phyloP scores from a whole-genome alignment of 2,113 vertebrate species.

The Ctenomys sociabilis region DNA sequence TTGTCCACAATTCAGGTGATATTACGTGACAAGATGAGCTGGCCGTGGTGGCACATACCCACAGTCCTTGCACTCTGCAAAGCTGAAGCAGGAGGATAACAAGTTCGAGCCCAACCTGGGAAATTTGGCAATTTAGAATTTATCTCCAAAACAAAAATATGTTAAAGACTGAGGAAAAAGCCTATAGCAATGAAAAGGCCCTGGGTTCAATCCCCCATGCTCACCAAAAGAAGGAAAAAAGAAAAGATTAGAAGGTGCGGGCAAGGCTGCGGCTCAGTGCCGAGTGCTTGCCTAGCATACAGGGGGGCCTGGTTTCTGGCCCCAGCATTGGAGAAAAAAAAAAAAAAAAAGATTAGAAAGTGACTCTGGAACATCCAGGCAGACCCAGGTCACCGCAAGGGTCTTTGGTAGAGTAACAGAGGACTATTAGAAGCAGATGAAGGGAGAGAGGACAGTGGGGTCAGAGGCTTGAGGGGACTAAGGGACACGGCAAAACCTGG shows the following conservation, averaged over 20 bases:
- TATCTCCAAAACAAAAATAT: neutral
- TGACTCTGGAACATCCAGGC: fast-evolving
- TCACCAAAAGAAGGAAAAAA: neutral
- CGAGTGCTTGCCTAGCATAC: neutral
- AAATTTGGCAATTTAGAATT: neutral
- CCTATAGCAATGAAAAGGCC: neutral
- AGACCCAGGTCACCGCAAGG: fast-evolving
- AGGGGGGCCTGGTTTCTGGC: neutral
- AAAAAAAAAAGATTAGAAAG: too few relatives aligned
- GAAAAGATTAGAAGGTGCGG: neutral
- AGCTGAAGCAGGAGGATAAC: neutral
- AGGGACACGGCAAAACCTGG: neutral
- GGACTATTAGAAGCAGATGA: fast-evolving
- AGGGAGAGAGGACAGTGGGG: fast-evolving
- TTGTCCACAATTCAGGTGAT: neutral
- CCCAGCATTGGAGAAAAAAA: neutral
- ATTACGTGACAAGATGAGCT: neutral
- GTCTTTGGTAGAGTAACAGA: neutral
- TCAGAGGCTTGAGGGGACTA: too few relatives aligned
- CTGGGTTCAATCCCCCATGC: neutral
- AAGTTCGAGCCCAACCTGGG: neutral
- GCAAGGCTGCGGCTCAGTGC: neutral
- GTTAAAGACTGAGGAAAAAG: neutral
- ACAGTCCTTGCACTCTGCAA: neutral
- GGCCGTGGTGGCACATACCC: neutral